phyloP scores from a whole-genome alignment of 1,140 invertebrate genomes.

The Sitophilus oryzae region DNA sequence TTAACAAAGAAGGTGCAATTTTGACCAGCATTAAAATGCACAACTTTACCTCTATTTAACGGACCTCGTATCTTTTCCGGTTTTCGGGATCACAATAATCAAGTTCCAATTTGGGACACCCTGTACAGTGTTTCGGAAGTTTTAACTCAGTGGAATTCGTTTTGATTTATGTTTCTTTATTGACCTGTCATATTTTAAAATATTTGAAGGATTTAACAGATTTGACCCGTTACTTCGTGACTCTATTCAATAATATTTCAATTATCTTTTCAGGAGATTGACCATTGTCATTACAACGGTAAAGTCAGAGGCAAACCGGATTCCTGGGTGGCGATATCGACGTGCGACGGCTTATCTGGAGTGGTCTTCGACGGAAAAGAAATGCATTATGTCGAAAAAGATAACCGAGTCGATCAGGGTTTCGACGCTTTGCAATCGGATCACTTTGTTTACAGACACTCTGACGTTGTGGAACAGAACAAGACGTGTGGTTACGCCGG shows the following conservation, averaged over 20 bases:
- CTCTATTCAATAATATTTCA: neutral
- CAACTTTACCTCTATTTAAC: no score
- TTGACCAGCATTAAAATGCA: no score
- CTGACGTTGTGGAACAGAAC: slow-evolving; percentile 57
- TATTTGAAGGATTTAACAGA: no score
- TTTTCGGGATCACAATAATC: no score
- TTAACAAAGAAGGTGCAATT: no score
- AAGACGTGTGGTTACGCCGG: slow-evolving; percentile 61
- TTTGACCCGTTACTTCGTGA: neutral
- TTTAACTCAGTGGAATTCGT: no score
- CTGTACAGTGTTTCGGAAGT: no score
- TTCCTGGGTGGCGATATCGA: slow-evolving; percentile 82
- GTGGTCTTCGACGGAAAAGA: slow-evolving; percentile 73
- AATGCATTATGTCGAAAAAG: slow-evolving; percentile 67
- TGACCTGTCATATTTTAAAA: no score
- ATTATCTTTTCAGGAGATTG: slow-evolving; percentile 55
- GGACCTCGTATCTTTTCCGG: no score
- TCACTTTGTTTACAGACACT: slow-evolving; percentile 66
- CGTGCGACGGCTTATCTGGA: slow-evolving; percentile 72
- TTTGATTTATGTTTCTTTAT: no score
- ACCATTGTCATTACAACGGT: slow-evolving; percentile 80
- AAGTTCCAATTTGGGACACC: no score
- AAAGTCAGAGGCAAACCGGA: slow-evolving; percentile 59
- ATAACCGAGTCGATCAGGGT: slow-evolving; percentile 32
- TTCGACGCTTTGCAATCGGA: slow-evolving; percentile 45